These are phyloP conservation scores for Hydropsyche betteni DNA, from an alignment of 2,888 invertebrate species.

Conservation along the genomic window DNA sequence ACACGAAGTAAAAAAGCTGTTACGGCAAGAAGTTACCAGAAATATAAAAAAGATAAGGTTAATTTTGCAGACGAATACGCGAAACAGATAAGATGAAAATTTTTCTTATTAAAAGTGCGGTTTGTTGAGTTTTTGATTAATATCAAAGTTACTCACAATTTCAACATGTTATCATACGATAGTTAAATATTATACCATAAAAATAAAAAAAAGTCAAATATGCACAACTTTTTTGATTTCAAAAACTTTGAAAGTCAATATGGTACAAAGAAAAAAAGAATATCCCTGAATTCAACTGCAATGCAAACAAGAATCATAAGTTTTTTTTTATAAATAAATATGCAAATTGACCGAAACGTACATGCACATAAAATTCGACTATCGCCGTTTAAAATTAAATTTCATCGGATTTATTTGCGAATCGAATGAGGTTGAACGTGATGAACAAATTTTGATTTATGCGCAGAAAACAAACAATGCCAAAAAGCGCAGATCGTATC, in stretches of 20 bases:
- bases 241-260: too few relatives aligned
- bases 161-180: too few relatives aligned
- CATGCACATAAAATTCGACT: neutral
- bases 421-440: neutral
- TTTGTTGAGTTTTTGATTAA: too few relatives aligned
- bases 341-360: neutral
- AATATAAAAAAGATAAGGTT: slow-evolving; percentile 9
- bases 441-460: slow-evolving; percentile 7
- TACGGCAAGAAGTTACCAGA: slow-evolving; percentile 16
- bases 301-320: neutral
- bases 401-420: neutral
- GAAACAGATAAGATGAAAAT: too few relatives aligned
- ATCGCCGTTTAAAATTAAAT: slow-evolving; percentile 1
- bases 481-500: neutral
- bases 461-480: neutral
- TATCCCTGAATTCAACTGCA: neutral
- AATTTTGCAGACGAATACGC: slow-evolving; percentile 10
- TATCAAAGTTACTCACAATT: too few relatives aligned
- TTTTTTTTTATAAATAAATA: neutral
- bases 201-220: too few relatives aligned
- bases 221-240: too few relatives aligned
- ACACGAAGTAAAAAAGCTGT: slow-evolving; percentile 22
- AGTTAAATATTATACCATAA: too few relatives aligned
- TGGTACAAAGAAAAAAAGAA: too few relatives aligned
- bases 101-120: too few relatives aligned